phyloP scores from a whole-genome alignment of 2,113 vertebrate species.

The Leptosomus discolor region DNA sequence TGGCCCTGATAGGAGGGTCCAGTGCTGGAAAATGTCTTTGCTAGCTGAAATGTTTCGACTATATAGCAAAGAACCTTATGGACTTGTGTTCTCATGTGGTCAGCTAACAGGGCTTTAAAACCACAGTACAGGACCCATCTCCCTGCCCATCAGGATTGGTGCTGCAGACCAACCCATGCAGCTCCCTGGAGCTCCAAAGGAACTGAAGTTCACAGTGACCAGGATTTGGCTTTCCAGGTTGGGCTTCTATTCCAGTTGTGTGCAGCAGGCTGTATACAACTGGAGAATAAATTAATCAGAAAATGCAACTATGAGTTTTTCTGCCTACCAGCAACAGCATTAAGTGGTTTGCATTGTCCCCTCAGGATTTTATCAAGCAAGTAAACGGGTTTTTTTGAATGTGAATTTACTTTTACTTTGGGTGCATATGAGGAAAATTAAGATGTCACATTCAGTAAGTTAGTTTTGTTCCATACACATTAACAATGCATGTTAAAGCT shows the following conservation, averaged over 20 bases:
- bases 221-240: background rate
- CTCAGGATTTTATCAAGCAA: background rate
- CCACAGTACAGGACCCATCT: fast-evolving
- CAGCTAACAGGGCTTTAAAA: background rate
- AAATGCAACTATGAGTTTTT: background rate
- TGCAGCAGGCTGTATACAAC: background rate
- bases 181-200: background rate
- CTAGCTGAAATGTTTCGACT: background rate
- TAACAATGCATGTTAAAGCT: background rate
- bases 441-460: background rate
- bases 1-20: background rate
- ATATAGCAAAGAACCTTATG: background rate
- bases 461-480: slow-evolving; percentile 8
- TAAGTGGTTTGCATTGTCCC: background rate
- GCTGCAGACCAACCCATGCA: background rate
- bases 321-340: background rate
- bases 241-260: background rate
- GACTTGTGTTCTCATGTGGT: background rate
- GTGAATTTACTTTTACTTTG: background rate
- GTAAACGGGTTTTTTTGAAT: background rate
- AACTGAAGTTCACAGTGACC: background rate
- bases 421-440: background rate
- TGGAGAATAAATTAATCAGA: background rate
- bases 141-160: background rate
- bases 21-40: background rate